These are phyloP conservation scores for Julus scanicus DNA, from an alignment of 2,888 invertebrate species.

Conservation along the genomic window DNA sequence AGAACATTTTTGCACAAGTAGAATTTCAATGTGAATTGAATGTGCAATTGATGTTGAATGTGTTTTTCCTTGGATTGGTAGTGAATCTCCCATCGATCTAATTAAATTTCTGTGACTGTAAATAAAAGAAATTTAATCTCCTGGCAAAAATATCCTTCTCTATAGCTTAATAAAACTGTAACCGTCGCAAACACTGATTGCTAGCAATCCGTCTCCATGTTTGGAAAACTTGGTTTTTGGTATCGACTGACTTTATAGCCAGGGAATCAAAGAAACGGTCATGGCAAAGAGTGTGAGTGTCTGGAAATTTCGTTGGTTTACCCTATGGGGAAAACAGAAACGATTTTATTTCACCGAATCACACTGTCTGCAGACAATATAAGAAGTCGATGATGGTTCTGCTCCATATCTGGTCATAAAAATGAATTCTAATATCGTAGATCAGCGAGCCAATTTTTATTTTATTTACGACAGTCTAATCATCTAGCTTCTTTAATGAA, in stretches of 20 bases:
- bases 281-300: neutral
- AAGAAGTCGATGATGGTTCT: neutral
- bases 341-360: neutral
- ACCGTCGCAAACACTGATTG: neutral
- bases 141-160: neutral
- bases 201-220: neutral
- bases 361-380: neutral
- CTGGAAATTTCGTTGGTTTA: constrained; percentile 8
- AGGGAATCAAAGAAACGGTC: neutral
- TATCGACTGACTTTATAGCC: neutral
- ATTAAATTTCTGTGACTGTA: neutral
- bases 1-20: too few relatives aligned
- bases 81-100: too few relatives aligned
- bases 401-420: neutral
- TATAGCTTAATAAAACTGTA: neutral
- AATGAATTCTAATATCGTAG: neutral
- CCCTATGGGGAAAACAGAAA: neutral
- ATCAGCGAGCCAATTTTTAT: neutral
- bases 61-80: too few relatives aligned
- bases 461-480: neutral
- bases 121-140: neutral
- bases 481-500: neutral
- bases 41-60: too few relatives aligned
- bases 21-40: too few relatives aligned
- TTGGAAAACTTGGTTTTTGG: neutral